Evolutionary conservation across 2,888 invertebrate species (phyloP), one percentile per base, ranked within the genome.

Genomic region (Pachliopta kotzebuea): DNA sequence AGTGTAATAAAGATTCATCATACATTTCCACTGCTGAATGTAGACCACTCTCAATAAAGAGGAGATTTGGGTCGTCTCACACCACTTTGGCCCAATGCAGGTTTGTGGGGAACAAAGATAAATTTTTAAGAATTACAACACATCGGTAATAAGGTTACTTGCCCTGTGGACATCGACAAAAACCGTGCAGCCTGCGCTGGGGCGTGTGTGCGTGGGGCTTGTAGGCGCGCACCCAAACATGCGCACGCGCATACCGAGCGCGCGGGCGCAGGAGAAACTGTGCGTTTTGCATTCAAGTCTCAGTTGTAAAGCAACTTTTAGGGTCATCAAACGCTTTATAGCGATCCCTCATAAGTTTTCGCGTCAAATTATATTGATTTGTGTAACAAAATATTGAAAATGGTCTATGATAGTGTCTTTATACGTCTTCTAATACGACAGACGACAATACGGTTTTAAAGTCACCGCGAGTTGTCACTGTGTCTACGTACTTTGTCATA

Each of bases 91-190:
- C n/a, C n/a, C n/a, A n/a, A n/a, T n/a, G n/a, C n/a, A n/a, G n/a
- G n/a, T n/a, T n/a, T n/a, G n/a, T n/a, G n/a, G n/a, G n/a, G n/a
- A n/a, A n/a, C n/a, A n/a, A n/a, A n/a, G n/a, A n/a, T 31, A 29
- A 59, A 21, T 20, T 49, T 60, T 65, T 65, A 60, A 76, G 71
- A 86, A 88, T 68, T 90, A 75, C 86, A 86, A 78, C 72, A 50
- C 76, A 77, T 68, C 68, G 49, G 72, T 66, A 69, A 70, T 83
- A 73, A 82, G 80, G 86, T 85, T 88, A 89, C 85, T 88, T 91
- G 90, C 90, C 90, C 90, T 81, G 88, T 90, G 90, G 90, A 90
- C 90, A 91, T 90, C 85, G 84, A 91, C 90, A 91, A 91, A 91
- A 91, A 91, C 88, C 88, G 85, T 88, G 88, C 89, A 88, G 85